Conservation (phyloP, 1,140 invertebrate genomes). For the Mya arenaria region DNA sequence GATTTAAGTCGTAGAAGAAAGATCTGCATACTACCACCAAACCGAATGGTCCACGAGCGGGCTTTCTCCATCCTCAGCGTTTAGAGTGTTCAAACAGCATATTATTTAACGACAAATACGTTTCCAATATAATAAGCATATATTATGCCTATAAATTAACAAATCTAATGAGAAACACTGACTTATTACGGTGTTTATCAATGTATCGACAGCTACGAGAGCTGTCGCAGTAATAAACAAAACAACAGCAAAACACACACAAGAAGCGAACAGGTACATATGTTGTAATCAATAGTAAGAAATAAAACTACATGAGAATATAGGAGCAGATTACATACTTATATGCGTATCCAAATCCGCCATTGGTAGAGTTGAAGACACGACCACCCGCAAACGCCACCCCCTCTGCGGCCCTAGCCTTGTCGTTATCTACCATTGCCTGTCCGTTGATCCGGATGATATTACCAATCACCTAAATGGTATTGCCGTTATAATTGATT, state of each 20-base stretch:
- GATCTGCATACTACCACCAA: neutral
- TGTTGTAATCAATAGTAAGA: neutral
- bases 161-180: neutral
- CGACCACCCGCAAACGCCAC: neutral
- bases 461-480: too few species aligned
- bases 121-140: neutral
- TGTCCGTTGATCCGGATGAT: too few species aligned
- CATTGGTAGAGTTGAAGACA: neutral
- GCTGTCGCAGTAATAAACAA: neutral
- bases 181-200: neutral
- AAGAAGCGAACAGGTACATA: neutral
- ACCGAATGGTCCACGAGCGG: neutral
- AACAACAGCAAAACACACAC: neutral
- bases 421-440: neutral
- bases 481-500: too few species aligned
- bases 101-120: neutral
- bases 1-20: too few species aligned
- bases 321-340: neutral
- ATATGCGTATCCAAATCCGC: neutral
- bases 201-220: neutral
- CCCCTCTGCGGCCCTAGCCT: neutral
- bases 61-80: neutral
- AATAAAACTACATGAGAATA: neutral
- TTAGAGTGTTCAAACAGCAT: neutral
- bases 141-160: neutral